Evolutionary conservation across 2,113 vertebrate species (phyloP).

Genomic region (Lathamus discolor): DNA sequence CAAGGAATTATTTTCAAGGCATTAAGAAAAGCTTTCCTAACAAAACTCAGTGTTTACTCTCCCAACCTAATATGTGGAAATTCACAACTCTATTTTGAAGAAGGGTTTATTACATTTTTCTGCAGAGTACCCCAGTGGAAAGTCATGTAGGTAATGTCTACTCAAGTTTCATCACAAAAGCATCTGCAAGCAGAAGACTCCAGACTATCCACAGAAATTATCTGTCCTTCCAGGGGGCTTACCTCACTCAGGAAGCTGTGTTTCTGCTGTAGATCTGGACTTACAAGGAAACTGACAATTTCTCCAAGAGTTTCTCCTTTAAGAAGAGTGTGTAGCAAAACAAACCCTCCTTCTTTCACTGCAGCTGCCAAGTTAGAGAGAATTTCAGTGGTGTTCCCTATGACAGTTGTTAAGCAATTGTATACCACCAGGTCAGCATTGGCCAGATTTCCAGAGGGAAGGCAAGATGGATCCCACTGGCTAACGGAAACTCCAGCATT

Average conservation of each 20-base stretch:
- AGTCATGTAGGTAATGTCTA: not conserved
- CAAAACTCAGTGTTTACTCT: not conserved
- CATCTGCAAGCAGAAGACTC: not conserved
- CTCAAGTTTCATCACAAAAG: not conserved
- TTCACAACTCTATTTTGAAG: not conserved
- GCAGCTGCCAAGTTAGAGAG: slow-evolving; percentile 83
- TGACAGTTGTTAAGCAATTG: slow-evolving; percentile 75
- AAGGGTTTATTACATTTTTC: not conserved
- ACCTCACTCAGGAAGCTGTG: slow-evolving; percentile 85
- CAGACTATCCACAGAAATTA: not conserved
- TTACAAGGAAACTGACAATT: slow-evolving; percentile 80
- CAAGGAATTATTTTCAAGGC: not conserved
- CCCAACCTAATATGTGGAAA: not conserved
- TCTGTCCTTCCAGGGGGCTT: not conserved
- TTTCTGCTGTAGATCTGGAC: slow-evolving; percentile 57
- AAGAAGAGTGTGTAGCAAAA: slow-evolving; percentile 88
- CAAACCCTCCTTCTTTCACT: slow-evolving; percentile 85
- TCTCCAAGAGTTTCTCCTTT: slow-evolving; percentile 85
- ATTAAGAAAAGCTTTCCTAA: not conserved
- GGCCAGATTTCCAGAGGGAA: slow-evolving; percentile 67
- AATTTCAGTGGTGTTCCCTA: slow-evolving; percentile 50
- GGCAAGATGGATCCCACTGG: slow-evolving; percentile 84
- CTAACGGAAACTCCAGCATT: slow-evolving; percentile 59
- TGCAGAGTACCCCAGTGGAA: not conserved
- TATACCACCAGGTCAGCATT: slow-evolving; percentile 84